Evolutionary conservation across 64 coral and sea anemone species (phyloP).

Genomic region (Pachyseris speciosa): DNA sequence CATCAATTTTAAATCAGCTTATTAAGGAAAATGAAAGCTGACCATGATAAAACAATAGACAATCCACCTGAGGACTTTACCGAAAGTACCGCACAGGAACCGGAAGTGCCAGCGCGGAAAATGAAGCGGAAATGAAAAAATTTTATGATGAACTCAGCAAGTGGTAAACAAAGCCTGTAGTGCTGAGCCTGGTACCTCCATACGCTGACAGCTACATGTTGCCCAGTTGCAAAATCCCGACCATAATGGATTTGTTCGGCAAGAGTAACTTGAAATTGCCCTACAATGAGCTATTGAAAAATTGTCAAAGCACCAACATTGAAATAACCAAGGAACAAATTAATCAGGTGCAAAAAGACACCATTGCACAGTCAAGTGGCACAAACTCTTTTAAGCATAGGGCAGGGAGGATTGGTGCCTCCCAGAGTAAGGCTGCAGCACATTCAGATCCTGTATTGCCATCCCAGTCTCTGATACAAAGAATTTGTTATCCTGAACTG

Average conservation of each 20-base stretch:
- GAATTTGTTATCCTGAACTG: too few relatives aligned
- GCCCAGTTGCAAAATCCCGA: conserved; percentile 6
- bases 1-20: too few relatives aligned
- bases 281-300: conserved; percentile 45
- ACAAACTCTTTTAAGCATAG: too few relatives aligned
- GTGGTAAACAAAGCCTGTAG: background rate
- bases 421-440: too few relatives aligned
- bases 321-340: conserved; percentile 55
- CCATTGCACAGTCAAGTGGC: conserved; percentile 37
- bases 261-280: conserved; percentile 9
- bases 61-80: too few relatives aligned
- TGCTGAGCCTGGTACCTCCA: background rate
- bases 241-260: background rate
- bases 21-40: too few relatives aligned
- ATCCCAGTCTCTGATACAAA: too few relatives aligned
- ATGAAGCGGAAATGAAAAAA: background rate
- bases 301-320: conserved; percentile 12
- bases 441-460: too few relatives aligned
- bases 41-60: too few relatives aligned
- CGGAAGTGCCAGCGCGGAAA: too few relatives aligned
- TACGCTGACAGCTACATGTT: conserved; percentile 14
- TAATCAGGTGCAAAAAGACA: conserved; percentile 50
- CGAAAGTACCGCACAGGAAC: too few relatives aligned
- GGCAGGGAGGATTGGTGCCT: too few relatives aligned
- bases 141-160: conserved; percentile 24